These are phyloP conservation scores for Meriones unguiculatus DNA, from an alignment of 2,113 vertebrate species.

Conservation along the genomic window DNA sequence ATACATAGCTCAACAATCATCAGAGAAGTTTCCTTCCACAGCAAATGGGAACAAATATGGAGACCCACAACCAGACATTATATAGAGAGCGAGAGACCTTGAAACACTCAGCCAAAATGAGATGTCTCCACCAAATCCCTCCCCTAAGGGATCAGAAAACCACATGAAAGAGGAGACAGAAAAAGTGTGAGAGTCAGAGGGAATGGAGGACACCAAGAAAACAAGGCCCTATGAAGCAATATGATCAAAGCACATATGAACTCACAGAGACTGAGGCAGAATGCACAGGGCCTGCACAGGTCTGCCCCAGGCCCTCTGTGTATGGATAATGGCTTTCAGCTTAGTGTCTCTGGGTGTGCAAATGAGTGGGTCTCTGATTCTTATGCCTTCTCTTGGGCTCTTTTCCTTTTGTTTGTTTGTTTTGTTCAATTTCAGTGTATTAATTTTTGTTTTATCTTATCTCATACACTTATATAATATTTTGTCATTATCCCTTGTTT, in stretches of 20 bases:
- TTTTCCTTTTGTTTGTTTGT: not conserved
- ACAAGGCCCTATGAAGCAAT: not conserved
- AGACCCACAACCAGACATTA: too few species aligned
- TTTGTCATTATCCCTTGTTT: not conserved
- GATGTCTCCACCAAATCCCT: not conserved
- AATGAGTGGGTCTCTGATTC: too few species aligned
- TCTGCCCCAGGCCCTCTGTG: not conserved
- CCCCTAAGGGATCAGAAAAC: not conserved
- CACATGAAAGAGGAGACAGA: not conserved
- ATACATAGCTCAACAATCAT: not conserved
- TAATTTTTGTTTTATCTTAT: not conserved
- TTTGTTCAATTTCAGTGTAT: not conserved
- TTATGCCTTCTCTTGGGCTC: not conserved
- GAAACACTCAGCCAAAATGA: not conserved
- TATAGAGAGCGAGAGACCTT: too few species aligned
- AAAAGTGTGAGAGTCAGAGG: too few species aligned
- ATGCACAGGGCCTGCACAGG: too few species aligned
- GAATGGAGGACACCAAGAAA: not conserved
- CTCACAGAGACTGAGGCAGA: not conserved
- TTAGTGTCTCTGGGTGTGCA: not conserved
- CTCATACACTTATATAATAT: not conserved
- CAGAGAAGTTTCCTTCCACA: not conserved
- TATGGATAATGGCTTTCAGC: not conserved
- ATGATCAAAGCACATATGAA: not conserved
- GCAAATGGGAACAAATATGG: not conserved